Evolutionary conservation across 2,888 invertebrate species (phyloP).

Genomic region (Drepanosiphum platanoidis): DNA sequence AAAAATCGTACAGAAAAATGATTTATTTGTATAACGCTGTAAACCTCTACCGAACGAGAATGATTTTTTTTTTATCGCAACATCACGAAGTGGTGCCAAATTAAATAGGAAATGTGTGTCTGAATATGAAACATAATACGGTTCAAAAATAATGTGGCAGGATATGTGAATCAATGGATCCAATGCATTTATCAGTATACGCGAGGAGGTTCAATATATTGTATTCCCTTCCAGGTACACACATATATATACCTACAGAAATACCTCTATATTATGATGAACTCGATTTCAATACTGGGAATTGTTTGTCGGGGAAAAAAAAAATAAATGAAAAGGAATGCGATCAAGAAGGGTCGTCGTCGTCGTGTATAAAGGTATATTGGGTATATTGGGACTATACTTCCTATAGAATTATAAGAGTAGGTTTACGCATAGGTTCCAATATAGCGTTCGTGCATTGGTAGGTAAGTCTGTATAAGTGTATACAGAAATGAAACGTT

Average conservation of each 20-base stretch:
- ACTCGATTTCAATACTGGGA: slow-evolving; percentile 1
- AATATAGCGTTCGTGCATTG: neutral
- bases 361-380: neutral
- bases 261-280: slow-evolving; percentile 5
- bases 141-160: neutral
- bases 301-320: slow-evolving; percentile 5
- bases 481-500: neutral
- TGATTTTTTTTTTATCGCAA: too few species aligned
- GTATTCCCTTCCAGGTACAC: neutral
- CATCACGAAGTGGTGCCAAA: neutral
- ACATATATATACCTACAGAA: neutral
- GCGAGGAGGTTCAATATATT: neutral
- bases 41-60: too few species aligned
- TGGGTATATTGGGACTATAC: neutral
- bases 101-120: neutral
- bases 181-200: neutral
- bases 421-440: neutral
- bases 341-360: slow-evolving; percentile 17
- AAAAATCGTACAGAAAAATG: too few species aligned
- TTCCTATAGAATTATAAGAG: slow-evolving; percentile 31
- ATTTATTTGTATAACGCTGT: too few species aligned
- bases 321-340: slow-evolving; percentile 19
- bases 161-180: slow-evolving; percentile 22
- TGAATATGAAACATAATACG: neutral
- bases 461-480: neutral